Base-by-base conservation (phyloP, 2,113 vertebrate genomes). In the Rhagologus leucostigma region DNA sequence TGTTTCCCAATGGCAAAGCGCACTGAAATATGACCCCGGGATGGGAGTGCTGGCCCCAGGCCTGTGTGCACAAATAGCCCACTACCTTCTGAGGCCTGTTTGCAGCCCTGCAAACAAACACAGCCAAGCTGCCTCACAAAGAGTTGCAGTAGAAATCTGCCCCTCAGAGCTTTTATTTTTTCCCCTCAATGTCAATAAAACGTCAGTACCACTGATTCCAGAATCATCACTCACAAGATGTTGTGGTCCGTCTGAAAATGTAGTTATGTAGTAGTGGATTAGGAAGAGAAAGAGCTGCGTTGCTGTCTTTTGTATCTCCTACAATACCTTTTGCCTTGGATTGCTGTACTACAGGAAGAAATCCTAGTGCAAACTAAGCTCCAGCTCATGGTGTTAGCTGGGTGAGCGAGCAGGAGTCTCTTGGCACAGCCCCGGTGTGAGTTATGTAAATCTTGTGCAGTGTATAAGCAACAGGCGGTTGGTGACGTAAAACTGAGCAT, bases 41-140 rank as follows among this genome's bases (percentile, higher is more conserved):
- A 91, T 74, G 88, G 92, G 87, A 85, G 91, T 83, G 44, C 71
- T 98, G 97, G 96, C 97, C 93, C 9, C 35, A 77, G 70, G 96
- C 97, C 96, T 77, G 2, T 91, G 91, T 89, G 74, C 95, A 96
- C 95, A 97, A 97, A 97, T 97, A 97, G 87, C 94, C 96, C 93
- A 89, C 97, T 96, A 87, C 90, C 76, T 93, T 95, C 78, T 78
- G 93, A 94, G 94, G 89, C n/a, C 15, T 90, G 55, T 95, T 97
- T 97, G 84, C 80, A 95, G 85, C 86, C 85, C 88, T 84, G 95
- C 94, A 92, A 97, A 96, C 93, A 96, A 94, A 78, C 87, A 16
- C 89, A 73, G 46, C 42, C 17, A 88, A 69, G 53, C 93, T 93
- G 76, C 90, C 80, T 96, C 21, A 32, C 69, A 23, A 30, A 84